A percentile compares a stretch with the other conserved stretches of the same genome.
These are phyloP conservation scores for Drosophila barbarae DNA, from an alignment of 2,888 invertebrate species.

Conservation along the genomic window DNA sequence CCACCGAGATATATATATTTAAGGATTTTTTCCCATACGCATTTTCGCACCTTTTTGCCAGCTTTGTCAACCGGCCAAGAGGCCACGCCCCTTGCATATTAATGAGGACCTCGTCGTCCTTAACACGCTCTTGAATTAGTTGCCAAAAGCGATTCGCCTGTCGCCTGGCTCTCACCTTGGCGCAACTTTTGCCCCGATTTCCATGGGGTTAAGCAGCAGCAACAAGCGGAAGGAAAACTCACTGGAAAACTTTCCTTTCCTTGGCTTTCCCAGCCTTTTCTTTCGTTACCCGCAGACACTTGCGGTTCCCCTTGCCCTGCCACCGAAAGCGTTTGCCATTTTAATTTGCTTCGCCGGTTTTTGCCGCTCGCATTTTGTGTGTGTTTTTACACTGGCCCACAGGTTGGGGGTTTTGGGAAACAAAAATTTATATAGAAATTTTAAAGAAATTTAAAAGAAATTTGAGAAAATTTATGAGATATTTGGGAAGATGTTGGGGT, in stretches of 20 bases:
- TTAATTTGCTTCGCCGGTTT: slow-evolving; percentile 53
- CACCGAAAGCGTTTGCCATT: slow-evolving; percentile 43
- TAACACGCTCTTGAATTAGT: slow-evolving; percentile 74
- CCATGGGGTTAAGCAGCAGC: slow-evolving; percentile 25
- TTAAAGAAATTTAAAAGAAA: not conserved
- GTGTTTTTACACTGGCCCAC: slow-evolving; percentile 1
- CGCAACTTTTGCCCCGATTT: slow-evolving; percentile 57
- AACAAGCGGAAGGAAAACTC: slow-evolving; percentile 15
- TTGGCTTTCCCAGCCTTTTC: not conserved
- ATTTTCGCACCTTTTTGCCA: slow-evolving; percentile 6
- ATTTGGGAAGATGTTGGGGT: too few relatives aligned
- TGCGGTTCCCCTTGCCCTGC: slow-evolving; percentile 11
- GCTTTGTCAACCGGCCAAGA: slow-evolving; percentile 10
- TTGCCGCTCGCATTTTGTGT: slow-evolving; percentile 6
- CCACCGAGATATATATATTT: slow-evolving; percentile 2
- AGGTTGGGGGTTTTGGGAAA: not conserved
- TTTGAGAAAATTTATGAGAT: too few relatives aligned
- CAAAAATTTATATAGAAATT: not conserved
- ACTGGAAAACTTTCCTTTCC: slow-evolving; percentile 47
- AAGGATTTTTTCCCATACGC: slow-evolving; percentile 13
- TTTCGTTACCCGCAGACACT: slow-evolving; percentile 21
- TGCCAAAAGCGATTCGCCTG: slow-evolving; percentile 55
- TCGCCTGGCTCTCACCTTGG: slow-evolving; percentile 56
- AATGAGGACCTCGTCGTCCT: slow-evolving; percentile 67
- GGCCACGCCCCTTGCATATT: slow-evolving; percentile 55